Conservation (phyloP, 2,888 invertebrate species). For the Syrphus vitripennis region DNA sequence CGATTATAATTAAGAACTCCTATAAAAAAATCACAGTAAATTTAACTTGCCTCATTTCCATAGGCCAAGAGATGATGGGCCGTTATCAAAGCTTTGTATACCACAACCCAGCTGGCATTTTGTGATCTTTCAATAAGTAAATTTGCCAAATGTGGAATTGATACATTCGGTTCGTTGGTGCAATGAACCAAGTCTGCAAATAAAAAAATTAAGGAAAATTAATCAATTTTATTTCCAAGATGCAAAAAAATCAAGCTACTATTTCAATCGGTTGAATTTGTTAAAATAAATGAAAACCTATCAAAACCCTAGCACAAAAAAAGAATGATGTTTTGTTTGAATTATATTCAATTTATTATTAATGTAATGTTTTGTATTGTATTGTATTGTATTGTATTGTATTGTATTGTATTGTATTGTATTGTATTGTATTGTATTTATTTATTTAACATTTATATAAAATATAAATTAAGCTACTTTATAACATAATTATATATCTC, state of each 20-base stretch:
- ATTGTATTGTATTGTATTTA: no score
- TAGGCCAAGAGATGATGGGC: conserved; percentile 99
- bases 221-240: conserved; percentile 9
- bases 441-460: no score
- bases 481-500: no score
- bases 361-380: no score
- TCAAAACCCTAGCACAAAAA: no score
- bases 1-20: background rate
- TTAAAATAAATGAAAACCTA: no score
- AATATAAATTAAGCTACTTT: no score
- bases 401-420: no score
- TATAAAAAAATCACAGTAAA: conserved; percentile 15
- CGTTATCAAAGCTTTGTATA: conserved; percentile 98
- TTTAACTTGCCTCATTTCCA: conserved; percentile 95
- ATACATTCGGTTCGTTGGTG: conserved; percentile 99
- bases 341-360: no score
- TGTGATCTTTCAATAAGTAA: conserved; percentile 98
- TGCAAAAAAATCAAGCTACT: background rate
- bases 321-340: no score
- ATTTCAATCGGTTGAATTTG: no score
- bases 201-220: conserved; percentile 73
- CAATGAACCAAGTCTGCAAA: conserved; percentile 98
- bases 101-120: conserved; percentile 99
- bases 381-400: no score
- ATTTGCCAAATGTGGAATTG: conserved; percentile 99